Evolutionary conservation across 2,797 vertebrate species (phyloP), one percentile per base, ranked within the genome.

Genomic region (Argya squamiceps): DNA sequence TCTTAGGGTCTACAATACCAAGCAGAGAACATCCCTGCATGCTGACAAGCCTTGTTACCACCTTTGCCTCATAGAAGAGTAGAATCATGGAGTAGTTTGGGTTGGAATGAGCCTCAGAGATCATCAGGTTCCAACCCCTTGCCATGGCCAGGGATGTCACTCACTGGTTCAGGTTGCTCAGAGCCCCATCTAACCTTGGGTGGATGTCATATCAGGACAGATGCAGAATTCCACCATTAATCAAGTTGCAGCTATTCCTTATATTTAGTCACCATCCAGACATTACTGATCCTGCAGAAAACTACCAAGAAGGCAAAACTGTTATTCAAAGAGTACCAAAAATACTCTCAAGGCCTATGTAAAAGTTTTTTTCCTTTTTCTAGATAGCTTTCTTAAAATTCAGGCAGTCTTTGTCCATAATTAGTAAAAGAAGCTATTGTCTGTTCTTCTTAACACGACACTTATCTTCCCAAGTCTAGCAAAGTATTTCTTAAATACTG

Each of bases 381-480:
- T 52, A 76, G 30, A 53, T 16, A 73, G 52, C 32, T 62, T 56
- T 49, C 52, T 67, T 88, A 78, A 92, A 86, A 81, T 39, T 70
- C 68, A 84, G 37, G 30, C 43, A 78, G 62, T 37, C 50, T 89
- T 73, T 91, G 58, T 46, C 80, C 37, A 56, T 58, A 68, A 93
- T 64, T 64, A 81, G 37, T 67, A 70, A 85, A 80, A 86, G 49
- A 80, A 96, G 36, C 53, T 83, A 78, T 78, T 81, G 65, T 74
- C 88, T 92, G 17, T 53, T 90, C 78, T 65, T 80, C 30, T 64
- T 56, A 64, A 78, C 27, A 64, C 21, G 69, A 60, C 80, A 86
- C 11, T 90, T 92, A 78, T 68, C 77, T 86, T 64, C 44, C 44
- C 34, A 77, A 85, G 68, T 20, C 76, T 84, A 47, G 64, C 3